A percentile compares a stretch with the other conserved stretches of the same genome.
Evolutionary conservation across 2,797 vertebrate genomes (phyloP).

Genomic region (Nasua narica): DNA sequence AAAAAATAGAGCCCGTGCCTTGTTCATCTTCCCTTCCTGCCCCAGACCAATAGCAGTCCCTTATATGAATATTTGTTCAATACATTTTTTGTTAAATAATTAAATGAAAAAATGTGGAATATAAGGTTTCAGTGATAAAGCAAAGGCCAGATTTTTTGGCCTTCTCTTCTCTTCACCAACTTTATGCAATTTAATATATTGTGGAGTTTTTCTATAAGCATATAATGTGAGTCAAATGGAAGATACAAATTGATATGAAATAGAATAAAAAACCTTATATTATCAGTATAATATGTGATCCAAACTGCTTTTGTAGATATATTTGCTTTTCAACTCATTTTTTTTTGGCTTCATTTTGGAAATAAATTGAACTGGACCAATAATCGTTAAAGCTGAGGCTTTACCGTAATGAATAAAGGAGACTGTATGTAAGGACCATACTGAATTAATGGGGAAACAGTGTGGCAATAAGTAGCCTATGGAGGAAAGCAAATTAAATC

Average conservation of each 20-base stretch:
- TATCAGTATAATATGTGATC: not conserved
- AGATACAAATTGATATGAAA: not conserved
- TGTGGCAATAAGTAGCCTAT: rapidly evolving
- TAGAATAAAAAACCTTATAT: not conserved
- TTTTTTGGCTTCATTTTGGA: not conserved
- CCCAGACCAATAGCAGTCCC: not conserved
- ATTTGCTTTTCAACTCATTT: not conserved
- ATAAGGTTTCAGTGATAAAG: not conserved
- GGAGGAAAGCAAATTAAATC: not conserved
- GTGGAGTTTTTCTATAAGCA: not conserved
- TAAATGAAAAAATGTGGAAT: not conserved
- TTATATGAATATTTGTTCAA: not conserved
- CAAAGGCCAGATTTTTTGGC: not conserved
- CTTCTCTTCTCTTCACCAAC: too few species aligned
- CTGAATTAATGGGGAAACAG: not conserved
- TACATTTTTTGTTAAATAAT: not conserved
- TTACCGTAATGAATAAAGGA: not conserved
- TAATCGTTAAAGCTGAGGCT: not conserved
- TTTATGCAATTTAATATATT: not conserved
- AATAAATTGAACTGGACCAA: not conserved
- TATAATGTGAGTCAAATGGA: not conserved
- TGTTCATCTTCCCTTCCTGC: not conserved
- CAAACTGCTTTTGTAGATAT: not conserved
- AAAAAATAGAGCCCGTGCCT: not conserved
- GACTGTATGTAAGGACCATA: not conserved